These are phyloP conservation scores for Timandra comae DNA, from an alignment of 2,888 invertebrate genomes.

Conservation along the genomic window DNA sequence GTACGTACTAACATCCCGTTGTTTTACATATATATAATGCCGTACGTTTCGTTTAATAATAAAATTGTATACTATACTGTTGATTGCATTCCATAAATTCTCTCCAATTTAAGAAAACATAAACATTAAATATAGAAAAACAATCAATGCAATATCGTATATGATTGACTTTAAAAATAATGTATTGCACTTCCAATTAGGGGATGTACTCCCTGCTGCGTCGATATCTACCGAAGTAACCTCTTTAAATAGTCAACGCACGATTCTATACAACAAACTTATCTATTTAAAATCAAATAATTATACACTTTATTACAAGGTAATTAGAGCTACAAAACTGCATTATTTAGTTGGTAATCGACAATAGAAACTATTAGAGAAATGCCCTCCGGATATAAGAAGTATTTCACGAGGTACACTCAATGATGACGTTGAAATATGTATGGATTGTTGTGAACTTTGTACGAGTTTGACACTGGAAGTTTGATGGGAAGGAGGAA, in stretches of 20 bases:
- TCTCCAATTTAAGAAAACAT: too few species aligned
- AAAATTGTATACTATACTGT: too few species aligned
- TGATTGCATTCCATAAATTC: too few species aligned
- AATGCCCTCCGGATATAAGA: conserved; percentile 55
- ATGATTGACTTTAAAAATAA: conserved; percentile 35
- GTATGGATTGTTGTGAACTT: too few species aligned
- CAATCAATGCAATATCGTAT: conserved; percentile 14
- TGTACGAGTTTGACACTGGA: too few species aligned
- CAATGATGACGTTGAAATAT: conserved; percentile 57
- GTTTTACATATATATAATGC: too few species aligned
- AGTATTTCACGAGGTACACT: conserved; percentile 51
- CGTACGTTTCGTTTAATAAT: too few species aligned
- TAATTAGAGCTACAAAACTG: conserved; percentile 21
- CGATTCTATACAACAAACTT: conserved; percentile 51
- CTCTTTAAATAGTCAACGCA: conserved; percentile 63
- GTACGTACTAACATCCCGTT: too few species aligned
- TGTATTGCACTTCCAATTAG: conserved; percentile 73
- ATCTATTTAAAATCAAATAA: conserved; percentile 14
- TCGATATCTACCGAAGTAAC: conserved; percentile 54
- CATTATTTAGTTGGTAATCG: conserved; percentile 30
- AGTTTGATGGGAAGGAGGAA: too few species aligned
- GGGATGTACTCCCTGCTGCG: conserved; percentile 65
- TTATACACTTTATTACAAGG: conserved; percentile 20
- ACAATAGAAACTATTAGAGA: conserved; percentile 55
- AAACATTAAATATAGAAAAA: conserved; percentile 15